Evolutionary conservation across 2,797 vertebrate genomes (phyloP).

Genomic region (Scolopax bukidnonensis): DNA sequence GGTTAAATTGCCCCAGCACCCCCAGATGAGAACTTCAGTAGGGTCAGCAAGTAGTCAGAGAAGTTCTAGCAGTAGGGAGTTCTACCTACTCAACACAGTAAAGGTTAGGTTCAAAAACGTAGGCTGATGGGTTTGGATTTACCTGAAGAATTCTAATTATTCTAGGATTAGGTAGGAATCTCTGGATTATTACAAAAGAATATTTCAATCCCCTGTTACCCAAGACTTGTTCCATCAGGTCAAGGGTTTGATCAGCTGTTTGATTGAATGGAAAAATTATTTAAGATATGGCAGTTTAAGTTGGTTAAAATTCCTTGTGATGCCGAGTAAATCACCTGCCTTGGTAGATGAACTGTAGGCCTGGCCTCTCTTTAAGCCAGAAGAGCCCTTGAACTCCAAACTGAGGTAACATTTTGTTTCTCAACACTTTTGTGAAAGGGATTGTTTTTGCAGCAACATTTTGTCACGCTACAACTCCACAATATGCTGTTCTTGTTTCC

Average conservation of each 20-base stretch:
- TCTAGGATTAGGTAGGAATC: background rate
- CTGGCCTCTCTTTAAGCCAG: background rate
- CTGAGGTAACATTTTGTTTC: background rate
- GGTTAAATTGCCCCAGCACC: background rate
- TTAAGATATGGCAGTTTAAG: background rate
- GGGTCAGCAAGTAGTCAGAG: background rate
- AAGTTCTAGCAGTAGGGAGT: background rate
- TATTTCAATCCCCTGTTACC: background rate
- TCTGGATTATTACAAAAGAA: background rate
- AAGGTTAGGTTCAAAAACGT: background rate
- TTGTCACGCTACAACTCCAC: background rate
- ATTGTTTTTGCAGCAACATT: background rate
- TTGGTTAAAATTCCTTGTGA: background rate
- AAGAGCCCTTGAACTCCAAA: background rate
- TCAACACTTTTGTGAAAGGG: background rate
- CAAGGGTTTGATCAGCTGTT: background rate
- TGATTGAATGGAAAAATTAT: background rate
- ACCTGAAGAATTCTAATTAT: constrained; percentile 7
- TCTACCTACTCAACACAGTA: background rate
- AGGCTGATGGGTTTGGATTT: background rate
- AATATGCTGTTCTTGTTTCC: background rate
- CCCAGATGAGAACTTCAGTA: background rate
- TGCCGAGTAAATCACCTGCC: background rate
- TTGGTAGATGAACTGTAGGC: background rate
- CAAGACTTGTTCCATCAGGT: background rate